Percentiles rank a stretch among this genome's conserved stretches.
Conservation (phyloP, 1,140 invertebrate genomes). For the Lordiphosa stackelbergi region DNA sequence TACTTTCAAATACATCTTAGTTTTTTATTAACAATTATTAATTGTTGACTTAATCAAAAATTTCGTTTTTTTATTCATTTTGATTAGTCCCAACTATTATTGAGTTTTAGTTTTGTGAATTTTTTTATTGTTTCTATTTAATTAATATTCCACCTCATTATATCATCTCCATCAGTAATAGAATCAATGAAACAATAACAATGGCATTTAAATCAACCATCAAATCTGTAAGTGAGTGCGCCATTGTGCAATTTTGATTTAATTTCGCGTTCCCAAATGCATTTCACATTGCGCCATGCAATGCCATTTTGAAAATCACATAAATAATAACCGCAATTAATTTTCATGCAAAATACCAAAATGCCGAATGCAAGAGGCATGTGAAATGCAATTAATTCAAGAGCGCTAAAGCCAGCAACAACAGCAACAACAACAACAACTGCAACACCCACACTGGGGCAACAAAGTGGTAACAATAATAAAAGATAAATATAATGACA, state of each 20-base stretch:
- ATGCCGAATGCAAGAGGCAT: constrained; percentile 51
- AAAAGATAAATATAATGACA: constrained; percentile 68
- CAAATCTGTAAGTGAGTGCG: constrained; percentile 20
- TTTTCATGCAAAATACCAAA: constrained; percentile 54
- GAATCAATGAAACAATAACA: constrained; percentile 3
- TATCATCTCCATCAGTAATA: background rate
- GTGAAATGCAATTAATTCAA: constrained; percentile 71
- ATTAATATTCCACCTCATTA: no score
- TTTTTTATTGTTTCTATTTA: no score
- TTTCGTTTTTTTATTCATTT: no score
- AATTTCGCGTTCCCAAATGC: constrained; percentile 13
- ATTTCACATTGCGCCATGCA: constrained; percentile 19
- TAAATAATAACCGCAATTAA: constrained; percentile 66
- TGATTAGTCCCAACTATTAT: no score
- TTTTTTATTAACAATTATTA: no score
- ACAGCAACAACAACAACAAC: background rate
- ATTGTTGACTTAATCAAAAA: no score
- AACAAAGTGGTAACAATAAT: constrained; percentile 55
- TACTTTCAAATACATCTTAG: no score
- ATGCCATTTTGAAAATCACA: constrained; percentile 43
- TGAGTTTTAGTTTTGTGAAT: no score
- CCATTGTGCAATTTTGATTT: constrained; percentile 18
- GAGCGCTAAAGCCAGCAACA: constrained; percentile 27
- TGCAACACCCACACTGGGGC: constrained; percentile 26
- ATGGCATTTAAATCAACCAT: constrained; percentile 4